Evolutionary conservation across 2,888 invertebrate genomes (phyloP).

Genomic region (Meghimatium bilineatum): DNA sequence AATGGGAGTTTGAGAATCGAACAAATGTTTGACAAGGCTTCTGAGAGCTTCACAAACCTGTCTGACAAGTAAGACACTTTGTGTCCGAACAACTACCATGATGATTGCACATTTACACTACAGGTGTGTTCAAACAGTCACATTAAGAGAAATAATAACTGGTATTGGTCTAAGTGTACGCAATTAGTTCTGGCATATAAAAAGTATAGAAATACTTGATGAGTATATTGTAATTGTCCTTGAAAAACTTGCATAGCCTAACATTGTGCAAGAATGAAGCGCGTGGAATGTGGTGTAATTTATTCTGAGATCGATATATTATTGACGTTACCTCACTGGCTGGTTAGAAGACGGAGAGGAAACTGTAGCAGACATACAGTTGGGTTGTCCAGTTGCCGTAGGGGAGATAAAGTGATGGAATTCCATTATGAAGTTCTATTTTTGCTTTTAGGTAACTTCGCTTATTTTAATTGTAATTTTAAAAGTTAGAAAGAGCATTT

Average conservation of each 20-base stretch:
- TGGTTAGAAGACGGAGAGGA: neutral
- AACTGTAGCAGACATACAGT: neutral
- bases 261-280: slow-evolving; percentile 16
- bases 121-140: neutral
- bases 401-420: neutral
- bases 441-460: too few relatives aligned
- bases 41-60: too few relatives aligned
- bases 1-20: too few relatives aligned
- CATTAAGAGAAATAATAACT: neutral
- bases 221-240: neutral
- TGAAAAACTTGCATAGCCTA: neutral
- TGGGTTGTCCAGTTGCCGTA: neutral
- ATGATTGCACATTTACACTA: neutral
- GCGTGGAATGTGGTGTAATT: neutral
- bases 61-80: too few relatives aligned
- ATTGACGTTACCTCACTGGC: neutral
- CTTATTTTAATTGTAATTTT: too few relatives aligned
- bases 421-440: neutral
- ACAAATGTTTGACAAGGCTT: too few relatives aligned
- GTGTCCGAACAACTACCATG: too few relatives aligned
- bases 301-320: neutral
- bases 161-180: neutral
- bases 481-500: too few relatives aligned
- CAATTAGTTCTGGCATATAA: neutral
- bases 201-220: neutral